Percentiles rank a stretch among this genome's conserved stretches.
Conservation (phyloP, 2,797 vertebrate genomes). For the Neopelma chrysocephalum region DNA sequence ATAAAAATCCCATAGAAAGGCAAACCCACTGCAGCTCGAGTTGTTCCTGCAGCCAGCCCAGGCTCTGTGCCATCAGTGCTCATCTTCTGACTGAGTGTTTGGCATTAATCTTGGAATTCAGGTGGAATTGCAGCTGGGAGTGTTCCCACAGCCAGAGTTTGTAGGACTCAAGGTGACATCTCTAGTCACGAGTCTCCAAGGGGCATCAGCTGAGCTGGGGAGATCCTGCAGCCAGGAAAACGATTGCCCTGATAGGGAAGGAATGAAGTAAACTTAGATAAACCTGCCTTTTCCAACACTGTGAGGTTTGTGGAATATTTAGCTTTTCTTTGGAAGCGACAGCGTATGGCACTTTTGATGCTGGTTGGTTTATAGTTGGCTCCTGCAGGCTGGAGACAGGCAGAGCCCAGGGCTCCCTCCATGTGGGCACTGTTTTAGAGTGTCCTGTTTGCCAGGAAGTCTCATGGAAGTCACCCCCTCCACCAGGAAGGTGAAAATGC, state of each 20-base stretch:
- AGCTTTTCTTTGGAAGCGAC: conserved; percentile 80
- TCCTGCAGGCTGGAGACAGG: conserved; percentile 55
- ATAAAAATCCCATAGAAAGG: not conserved
- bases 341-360: conserved; percentile 77
- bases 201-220: not conserved
- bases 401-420: conserved; percentile 7
- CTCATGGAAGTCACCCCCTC: not conserved
- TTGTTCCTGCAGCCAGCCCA: not conserved
- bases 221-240: conserved; percentile 46
- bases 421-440: conserved; percentile 74
- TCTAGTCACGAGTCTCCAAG: not conserved
- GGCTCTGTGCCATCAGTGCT: not conserved
- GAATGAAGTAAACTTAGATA: conserved; percentile 51
- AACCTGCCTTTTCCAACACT: conserved; percentile 71
- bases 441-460: conserved; percentile 56
- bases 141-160: not conserved
- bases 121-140: not conserved
- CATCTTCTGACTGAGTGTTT: conserved; percentile 63
- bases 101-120: not conserved
- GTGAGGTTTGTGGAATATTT: conserved; percentile 74
- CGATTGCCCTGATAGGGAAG: conserved; percentile 50
- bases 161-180: conserved; percentile 11
- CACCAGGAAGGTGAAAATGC: not conserved
- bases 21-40: not conserved
- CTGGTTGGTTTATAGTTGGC: conserved; percentile 72